Conservation (phyloP, 2,888 invertebrate species). For the Rhingia campestris region DNA sequence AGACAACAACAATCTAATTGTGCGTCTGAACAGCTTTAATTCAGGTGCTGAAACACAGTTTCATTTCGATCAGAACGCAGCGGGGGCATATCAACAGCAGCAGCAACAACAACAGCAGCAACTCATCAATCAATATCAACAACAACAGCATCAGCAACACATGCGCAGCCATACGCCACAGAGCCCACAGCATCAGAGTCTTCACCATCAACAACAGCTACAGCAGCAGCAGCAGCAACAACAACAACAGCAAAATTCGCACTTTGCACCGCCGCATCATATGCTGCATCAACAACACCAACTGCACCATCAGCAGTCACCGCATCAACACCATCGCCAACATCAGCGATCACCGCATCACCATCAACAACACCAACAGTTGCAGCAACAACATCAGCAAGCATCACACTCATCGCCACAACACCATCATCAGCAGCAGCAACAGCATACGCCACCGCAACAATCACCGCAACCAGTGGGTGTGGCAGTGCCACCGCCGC, state of each 20-base stretch:
- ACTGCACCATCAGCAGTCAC: slow-evolving; percentile 77
- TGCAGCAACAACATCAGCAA: slow-evolving; percentile 78
- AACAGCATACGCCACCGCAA: slow-evolving; percentile 51
- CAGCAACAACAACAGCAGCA: slow-evolving; percentile 80
- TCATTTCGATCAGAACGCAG: slow-evolving; percentile 79
- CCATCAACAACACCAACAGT: slow-evolving; percentile 78
- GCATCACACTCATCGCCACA: slow-evolving; percentile 76
- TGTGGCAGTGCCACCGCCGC: slow-evolving; percentile 56
- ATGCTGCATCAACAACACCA: slow-evolving; percentile 79
- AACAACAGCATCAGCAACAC: slow-evolving; percentile 77
- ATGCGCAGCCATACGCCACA: slow-evolving; percentile 78
- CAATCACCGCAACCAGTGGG: slow-evolving; percentile 69
- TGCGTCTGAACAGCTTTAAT: slow-evolving; percentile 80
- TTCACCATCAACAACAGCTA: slow-evolving; percentile 78
- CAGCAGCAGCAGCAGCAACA: slow-evolving; percentile 79
- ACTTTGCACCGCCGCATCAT: slow-evolving; percentile 77
- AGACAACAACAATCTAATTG: slow-evolving; percentile 79
- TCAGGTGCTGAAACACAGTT: slow-evolving; percentile 79
- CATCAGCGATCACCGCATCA: slow-evolving; percentile 80
- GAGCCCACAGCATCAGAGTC: slow-evolving; percentile 78
- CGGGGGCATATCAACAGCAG: slow-evolving; percentile 80
- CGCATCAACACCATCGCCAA: slow-evolving; percentile 77
- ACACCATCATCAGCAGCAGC: slow-evolving; percentile 68
- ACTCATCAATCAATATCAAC: slow-evolving; percentile 73
- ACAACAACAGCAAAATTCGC: slow-evolving; percentile 76